Percentiles rank a stretch among this genome's conserved stretches.
Conservation (phyloP, 2,888 invertebrate species). For the Drosophila colorata region DNA sequence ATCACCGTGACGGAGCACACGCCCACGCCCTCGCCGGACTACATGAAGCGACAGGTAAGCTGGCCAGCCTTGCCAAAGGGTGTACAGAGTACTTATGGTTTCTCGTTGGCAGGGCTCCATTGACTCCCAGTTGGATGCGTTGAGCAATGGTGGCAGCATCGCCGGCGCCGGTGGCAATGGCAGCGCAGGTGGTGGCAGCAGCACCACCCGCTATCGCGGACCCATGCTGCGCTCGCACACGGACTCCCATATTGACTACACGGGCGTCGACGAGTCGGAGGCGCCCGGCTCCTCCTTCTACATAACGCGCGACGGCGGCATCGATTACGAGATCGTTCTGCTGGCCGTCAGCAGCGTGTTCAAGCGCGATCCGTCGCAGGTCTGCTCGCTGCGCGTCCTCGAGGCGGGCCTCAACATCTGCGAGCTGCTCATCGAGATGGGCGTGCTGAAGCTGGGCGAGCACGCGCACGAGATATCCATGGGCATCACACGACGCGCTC, state of each 20-base stretch:
- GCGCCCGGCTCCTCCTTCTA: conserved; percentile 95
- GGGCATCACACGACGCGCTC: conserved; percentile 85
- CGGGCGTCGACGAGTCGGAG: conserved; percentile 94
- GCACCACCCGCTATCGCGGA: conserved; percentile 84
- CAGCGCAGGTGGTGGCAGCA: conserved; percentile 71
- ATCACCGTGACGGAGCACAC: conserved; percentile 99
- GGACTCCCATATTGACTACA: conserved; percentile 96
- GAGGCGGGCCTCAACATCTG: conserved; percentile 97
- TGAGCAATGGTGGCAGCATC: conserved; percentile 83
- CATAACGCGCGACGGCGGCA: conserved; percentile 97
- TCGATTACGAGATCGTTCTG: conserved; percentile 94
- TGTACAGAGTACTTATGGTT: not conserved
- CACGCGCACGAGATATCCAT: conserved; percentile 85
- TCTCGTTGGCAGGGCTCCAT: conserved; percentile 89
- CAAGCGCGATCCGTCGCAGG: conserved; percentile 91
- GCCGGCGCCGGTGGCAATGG: conserved; percentile 73
- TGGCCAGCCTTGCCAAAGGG: accelerated
- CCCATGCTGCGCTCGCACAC: conserved; percentile 94
- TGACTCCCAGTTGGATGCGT: conserved; percentile 92
- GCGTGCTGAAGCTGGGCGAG: conserved; percentile 88
- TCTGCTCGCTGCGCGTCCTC: conserved; percentile 94
- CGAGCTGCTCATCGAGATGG: conserved; percentile 96
- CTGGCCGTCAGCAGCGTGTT: conserved; percentile 95
- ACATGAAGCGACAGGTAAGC: conserved; percentile 90
- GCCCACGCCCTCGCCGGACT: conserved; percentile 95